Evolutionary conservation across 2,888 invertebrate genomes (phyloP).

Genomic region (Ophioninae sp.): DNA sequence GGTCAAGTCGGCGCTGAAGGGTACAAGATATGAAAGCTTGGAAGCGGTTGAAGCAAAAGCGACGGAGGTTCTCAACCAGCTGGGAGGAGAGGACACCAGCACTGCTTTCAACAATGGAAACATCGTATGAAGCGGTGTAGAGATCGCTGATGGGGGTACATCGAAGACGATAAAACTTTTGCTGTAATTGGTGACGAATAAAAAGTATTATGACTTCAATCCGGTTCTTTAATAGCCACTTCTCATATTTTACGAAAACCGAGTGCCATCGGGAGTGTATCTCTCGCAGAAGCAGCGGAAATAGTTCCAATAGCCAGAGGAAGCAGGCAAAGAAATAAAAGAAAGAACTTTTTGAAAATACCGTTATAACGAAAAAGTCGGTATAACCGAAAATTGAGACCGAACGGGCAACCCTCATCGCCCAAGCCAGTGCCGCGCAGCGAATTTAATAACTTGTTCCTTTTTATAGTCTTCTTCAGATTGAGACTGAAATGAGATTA

Average conservation of each 20-base stretch:
- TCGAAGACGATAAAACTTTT: no score
- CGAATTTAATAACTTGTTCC: slow-evolving; percentile 38
- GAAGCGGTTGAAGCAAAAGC: no score
- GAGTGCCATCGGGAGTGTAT: slow-evolving; percentile 45
- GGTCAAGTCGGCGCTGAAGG: no score
- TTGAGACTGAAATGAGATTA: slow-evolving; percentile 16
- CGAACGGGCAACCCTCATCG: slow-evolving; percentile 4
- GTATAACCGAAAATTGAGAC: slow-evolving; percentile 10
- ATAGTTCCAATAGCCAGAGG: slow-evolving; percentile 31
- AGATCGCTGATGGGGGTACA: no score
- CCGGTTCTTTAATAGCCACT: not conserved
- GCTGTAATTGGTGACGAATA: slow-evolving; percentile 33
- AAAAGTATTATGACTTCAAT: slow-evolving; percentile 7
- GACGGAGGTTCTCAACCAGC: no score
- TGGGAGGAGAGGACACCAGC: no score
- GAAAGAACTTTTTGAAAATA: slow-evolving; percentile 9
- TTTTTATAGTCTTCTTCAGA: slow-evolving; percentile 28
- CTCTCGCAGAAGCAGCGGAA: slow-evolving; percentile 30
- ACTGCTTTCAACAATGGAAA: no score
- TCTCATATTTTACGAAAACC: slow-evolving; percentile 11
- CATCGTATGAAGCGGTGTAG: no score
- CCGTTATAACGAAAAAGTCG: slow-evolving; percentile 18
- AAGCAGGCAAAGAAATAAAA: not conserved
- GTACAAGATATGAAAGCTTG: no score
- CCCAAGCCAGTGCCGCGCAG: slow-evolving; percentile 8